Conservation (phyloP, 2,113 vertebrate genomes). For the Agelaius tricolor region DNA sequence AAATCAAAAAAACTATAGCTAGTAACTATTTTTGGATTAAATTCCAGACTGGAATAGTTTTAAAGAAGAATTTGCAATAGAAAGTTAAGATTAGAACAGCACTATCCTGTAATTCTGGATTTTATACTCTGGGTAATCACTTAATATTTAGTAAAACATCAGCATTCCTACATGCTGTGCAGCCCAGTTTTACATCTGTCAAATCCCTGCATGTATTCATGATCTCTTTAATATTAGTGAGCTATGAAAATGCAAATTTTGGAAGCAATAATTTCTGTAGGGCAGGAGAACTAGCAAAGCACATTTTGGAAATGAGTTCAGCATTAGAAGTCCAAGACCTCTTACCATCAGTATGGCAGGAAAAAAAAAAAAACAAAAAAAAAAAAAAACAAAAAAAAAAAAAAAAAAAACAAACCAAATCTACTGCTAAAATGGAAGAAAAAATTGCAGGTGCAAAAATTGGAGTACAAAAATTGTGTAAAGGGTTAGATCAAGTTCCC, state of each 20-base stretch:
- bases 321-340: neutral
- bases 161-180: neutral
- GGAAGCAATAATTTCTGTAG: neutral
- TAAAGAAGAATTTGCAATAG: neutral
- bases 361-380: rapidly evolving
- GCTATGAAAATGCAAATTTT: neutral
- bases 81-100: neutral
- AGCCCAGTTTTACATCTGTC: neutral
- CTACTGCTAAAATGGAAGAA: neutral
- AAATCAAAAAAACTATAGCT: neutral
- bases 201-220: neutral
- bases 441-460: neutral
- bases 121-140: neutral
- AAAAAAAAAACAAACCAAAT: too few relatives aligned
- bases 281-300: neutral
- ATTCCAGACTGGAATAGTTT: neutral
- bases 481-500: neutral
- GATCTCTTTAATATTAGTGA: neutral
- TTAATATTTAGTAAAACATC: neutral
- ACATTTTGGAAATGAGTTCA: neutral
- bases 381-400: too few relatives aligned
- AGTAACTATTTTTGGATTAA: neutral
- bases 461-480: neutral
- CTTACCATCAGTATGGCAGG: neutral
- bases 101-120: neutral